phyloP scores from a whole-genome alignment of 2,113 vertebrate genomes.

The Nothocercus nigrocapillus region DNA sequence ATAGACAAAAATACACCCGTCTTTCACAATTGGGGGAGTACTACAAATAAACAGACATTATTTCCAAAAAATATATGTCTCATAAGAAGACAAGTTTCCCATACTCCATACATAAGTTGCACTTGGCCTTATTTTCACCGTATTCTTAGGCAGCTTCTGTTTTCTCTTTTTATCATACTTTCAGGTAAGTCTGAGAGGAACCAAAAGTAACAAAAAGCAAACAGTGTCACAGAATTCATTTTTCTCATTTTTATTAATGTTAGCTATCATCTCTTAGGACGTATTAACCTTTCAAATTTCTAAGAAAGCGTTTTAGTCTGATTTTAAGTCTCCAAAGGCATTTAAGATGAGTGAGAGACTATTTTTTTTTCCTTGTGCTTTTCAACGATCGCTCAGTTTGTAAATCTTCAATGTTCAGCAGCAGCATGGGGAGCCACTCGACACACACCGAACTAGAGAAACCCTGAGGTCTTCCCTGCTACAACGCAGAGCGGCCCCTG shows the following conservation, averaged over 20 bases:
- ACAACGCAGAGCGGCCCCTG: not conserved
- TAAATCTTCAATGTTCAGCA: not conserved
- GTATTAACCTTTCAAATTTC: not conserved
- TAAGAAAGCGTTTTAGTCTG: not conserved
- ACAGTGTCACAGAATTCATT: not conserved
- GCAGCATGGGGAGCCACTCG: not conserved
- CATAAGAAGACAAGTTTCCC: not conserved
- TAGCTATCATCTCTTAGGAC: not conserved
- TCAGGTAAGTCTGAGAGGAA: not conserved
- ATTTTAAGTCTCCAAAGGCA: not conserved
- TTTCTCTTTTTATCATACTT: not conserved
- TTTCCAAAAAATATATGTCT: not conserved
- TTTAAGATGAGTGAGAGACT: not conserved
- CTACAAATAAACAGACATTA: not conserved
- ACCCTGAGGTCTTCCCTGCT: not conserved
- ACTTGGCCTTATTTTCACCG: not conserved
- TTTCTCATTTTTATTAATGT: not conserved
- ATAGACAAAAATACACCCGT: not conserved
- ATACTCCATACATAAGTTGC: not conserved
- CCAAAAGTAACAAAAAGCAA: not conserved
- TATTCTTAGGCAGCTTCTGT: not conserved
- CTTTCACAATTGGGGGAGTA: not conserved
- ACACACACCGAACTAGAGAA: not conserved
- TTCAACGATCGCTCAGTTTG: not conserved
- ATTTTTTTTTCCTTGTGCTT: not conserved